phyloP scores from a whole-genome alignment of 2,888 invertebrate genomes.

The Poecilus cupreus region DNA sequence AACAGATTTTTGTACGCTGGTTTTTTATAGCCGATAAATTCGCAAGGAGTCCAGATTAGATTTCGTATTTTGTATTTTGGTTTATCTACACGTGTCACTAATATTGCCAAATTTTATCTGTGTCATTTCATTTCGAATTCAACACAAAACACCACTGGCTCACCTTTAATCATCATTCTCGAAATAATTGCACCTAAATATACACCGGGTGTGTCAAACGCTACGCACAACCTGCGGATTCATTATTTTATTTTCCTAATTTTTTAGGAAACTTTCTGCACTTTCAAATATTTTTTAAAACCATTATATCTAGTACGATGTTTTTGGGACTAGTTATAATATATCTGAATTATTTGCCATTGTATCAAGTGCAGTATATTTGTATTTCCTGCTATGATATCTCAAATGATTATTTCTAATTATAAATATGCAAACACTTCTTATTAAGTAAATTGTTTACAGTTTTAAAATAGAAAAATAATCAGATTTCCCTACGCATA shows the following conservation, averaged over 20 bases:
- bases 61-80: slow-evolving; percentile 18
- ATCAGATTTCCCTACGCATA: too few species aligned
- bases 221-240: neutral
- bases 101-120: slow-evolving; percentile 55
- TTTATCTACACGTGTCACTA: slow-evolving; percentile 27
- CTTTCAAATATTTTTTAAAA: too few species aligned
- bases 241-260: slow-evolving; percentile 22
- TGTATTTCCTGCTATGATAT: too few species aligned
- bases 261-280: neutral
- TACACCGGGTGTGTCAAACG: neutral
- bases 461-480: too few species aligned
- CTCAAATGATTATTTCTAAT: neutral
- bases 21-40: slow-evolving; percentile 45
- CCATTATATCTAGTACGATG: too few species aligned
- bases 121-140: slow-evolving; percentile 20
- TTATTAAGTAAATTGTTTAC: too few species aligned
- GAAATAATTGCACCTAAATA: slow-evolving; percentile 11
- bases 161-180: neutral
- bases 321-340: too few species aligned
- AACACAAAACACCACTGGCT: neutral
- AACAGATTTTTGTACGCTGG: slow-evolving; percentile 42
- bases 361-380: too few species aligned
- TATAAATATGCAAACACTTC: neutral
- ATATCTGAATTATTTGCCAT: too few species aligned
- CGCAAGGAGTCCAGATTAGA: slow-evolving; percentile 39